Conservation (phyloP, 2,797 vertebrate species). For the Pagetopsis macropterus region DNA sequence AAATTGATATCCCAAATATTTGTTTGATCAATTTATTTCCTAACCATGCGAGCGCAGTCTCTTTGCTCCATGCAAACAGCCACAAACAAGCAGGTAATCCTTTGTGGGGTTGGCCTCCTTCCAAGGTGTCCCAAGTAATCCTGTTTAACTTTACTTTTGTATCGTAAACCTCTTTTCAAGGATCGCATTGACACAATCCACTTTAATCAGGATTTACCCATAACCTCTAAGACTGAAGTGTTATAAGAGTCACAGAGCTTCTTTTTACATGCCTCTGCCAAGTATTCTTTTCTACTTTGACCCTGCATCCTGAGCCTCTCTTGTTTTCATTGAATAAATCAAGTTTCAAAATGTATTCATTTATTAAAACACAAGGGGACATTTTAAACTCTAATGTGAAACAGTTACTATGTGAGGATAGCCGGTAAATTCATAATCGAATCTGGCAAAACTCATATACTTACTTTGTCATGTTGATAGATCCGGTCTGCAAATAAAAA, state of each 20-base stretch:
- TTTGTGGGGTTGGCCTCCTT: constrained; percentile 19
- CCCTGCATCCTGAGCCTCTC: not conserved
- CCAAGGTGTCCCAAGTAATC: constrained; percentile 42
- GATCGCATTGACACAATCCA: constrained; percentile 53
- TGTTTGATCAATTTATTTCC: not conserved
- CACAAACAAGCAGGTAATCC: constrained; percentile 49
- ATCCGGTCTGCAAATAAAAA: constrained; percentile 62
- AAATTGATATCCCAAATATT: not conserved
- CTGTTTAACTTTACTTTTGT: constrained; percentile 41
- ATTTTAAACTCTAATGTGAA: constrained; percentile 12
- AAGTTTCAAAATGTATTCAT: not conserved
- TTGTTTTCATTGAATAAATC: not conserved
- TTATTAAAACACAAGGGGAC: not conserved
- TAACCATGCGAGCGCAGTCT: not conserved
- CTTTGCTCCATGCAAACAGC: constrained; percentile 7
- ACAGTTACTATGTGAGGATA: not conserved
- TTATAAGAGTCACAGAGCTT: not conserved
- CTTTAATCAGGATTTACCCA: constrained; percentile 53
- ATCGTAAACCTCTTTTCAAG: constrained; percentile 36
- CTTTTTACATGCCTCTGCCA: not conserved
- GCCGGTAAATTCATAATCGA: not conserved
- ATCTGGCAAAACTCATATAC: not conserved
- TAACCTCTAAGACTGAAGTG: constrained; percentile 8
- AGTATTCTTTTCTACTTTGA: constrained; percentile 3
- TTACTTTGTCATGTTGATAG: constrained; percentile 81